Percentiles rank a stretch among this genome's conserved stretches.
phyloP scores from a whole-genome alignment of 2,888 invertebrate genomes.

The Endomychus coccineus region DNA sequence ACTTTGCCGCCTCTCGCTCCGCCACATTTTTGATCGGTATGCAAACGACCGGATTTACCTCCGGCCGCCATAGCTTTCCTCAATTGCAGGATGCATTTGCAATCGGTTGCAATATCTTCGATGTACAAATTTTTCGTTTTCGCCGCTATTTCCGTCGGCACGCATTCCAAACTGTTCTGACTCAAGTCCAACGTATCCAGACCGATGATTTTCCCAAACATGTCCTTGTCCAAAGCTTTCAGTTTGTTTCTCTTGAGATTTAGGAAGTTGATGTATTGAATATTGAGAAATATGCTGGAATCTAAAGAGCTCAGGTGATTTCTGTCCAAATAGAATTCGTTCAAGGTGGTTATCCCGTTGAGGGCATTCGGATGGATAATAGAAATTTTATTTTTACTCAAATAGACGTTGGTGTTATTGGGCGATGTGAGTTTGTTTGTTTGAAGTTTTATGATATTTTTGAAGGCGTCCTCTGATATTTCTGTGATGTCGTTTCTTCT shows the following conservation, averaged over 20 bases:
- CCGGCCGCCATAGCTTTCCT: conserved; percentile 1
- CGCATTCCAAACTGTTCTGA: conserved; percentile 12
- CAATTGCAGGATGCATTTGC: conserved; percentile 11
- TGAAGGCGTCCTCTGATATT: conserved; percentile 13
- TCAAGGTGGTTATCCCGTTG: conserved; percentile 20
- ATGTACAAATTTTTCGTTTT: conserved; percentile 10
- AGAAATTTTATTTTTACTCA: conserved; percentile 29
- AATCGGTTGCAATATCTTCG: conserved; percentile 15
- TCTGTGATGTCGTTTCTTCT: conserved; percentile 15
- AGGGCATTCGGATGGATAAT: conserved; percentile 24
- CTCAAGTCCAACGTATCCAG: conserved; percentile 16
- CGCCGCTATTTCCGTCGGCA: conserved; percentile 13
- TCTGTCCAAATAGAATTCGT: conserved; percentile 29
- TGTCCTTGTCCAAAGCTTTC: conserved; percentile 5
- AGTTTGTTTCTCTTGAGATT: conserved; percentile 17
- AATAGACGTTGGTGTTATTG: conserved; percentile 22
- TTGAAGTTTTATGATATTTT: conserved; percentile 14
- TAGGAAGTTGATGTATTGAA: conserved; percentile 16
- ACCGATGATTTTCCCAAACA: conserved; percentile 9
- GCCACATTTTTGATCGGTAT: not conserved
- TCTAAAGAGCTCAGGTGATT: conserved; percentile 25
- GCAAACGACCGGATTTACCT: too few species aligned
- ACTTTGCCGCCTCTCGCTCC: not conserved
- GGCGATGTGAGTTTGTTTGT: conserved; percentile 10
- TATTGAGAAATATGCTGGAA: conserved; percentile 19